phyloP scores from a whole-genome alignment of 2,888 invertebrate genomes.

The Danaus chrysippus region DNA sequence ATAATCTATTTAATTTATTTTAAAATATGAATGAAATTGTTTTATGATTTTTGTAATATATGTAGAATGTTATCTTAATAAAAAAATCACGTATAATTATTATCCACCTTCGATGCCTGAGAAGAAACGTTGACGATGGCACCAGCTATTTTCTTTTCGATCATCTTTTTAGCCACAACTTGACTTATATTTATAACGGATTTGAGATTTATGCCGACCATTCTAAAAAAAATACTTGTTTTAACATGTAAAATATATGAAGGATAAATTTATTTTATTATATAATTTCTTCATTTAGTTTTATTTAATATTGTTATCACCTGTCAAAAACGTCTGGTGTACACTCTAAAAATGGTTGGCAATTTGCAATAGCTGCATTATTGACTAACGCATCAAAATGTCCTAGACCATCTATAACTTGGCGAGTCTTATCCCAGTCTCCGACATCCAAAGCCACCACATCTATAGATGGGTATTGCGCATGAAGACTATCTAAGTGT shows the following conservation, averaged over 20 bases:
- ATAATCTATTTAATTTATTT: background rate
- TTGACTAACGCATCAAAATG: constrained; percentile 91
- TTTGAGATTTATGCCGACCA: constrained; percentile 90
- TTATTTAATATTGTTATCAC: constrained; percentile 55
- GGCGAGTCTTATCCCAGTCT: constrained; percentile 86
- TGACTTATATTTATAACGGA: constrained; percentile 92
- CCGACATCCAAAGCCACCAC: constrained; percentile 84
- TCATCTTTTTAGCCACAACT: constrained; percentile 86
- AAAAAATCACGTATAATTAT: constrained; percentile 11
- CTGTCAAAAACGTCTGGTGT: constrained; percentile 84
- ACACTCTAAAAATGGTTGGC: constrained; percentile 84
- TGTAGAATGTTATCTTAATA: constrained; percentile 10
- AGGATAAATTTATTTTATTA: background rate
- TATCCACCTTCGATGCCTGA: constrained; percentile 84
- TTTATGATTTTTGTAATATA: background rate
- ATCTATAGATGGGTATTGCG: constrained; percentile 81
- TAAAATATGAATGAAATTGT: background rate
- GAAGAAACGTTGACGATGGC: constrained; percentile 95
- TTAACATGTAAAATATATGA: background rate
- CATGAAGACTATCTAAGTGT: constrained; percentile 82
- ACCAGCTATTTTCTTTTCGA: constrained; percentile 84
- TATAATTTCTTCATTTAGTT: background rate
- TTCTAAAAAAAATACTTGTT: constrained; percentile 62
- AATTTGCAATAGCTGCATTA: constrained; percentile 88
- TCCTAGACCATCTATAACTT: constrained; percentile 77